Percentiles rank a stretch among this genome's conserved stretches.
Evolutionary conservation across 2,113 vertebrate species (phyloP).

Genomic region (Seriola rivoliana): DNA sequence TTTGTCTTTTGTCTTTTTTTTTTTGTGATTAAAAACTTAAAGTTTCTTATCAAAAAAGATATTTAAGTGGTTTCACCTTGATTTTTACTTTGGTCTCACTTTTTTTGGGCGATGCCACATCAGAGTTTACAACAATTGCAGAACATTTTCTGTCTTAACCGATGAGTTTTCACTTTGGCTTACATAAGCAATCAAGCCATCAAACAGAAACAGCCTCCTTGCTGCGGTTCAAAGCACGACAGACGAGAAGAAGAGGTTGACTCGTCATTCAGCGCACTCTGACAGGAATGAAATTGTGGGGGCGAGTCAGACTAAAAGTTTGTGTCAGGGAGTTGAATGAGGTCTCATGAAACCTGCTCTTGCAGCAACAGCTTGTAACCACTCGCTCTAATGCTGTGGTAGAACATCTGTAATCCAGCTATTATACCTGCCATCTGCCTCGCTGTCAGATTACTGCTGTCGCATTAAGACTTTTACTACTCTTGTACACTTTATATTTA

Average conservation of each 20-base stretch:
- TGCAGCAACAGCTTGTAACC: slow-evolving; percentile 28
- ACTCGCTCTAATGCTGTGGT: slow-evolving; percentile 2
- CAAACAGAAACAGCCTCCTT: slow-evolving; percentile 13
- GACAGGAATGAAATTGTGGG: slow-evolving; percentile 25
- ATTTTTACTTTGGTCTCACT: background rate
- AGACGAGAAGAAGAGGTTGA: slow-evolving; percentile 44
- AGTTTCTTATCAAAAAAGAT: slow-evolving; percentile 1
- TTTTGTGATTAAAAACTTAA: too few relatives aligned
- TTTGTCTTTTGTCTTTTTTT: background rate
- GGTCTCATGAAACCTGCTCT: slow-evolving; percentile 35
- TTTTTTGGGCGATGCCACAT: background rate
- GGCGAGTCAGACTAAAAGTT: slow-evolving; percentile 38
- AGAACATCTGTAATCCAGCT: slow-evolving; percentile 37
- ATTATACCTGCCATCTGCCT: slow-evolving; percentile 38
- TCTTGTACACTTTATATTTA: background rate
- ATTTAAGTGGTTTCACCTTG: background rate
- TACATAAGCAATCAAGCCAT: slow-evolving; percentile 37
- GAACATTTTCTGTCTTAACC: background rate
- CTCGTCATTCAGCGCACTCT: slow-evolving; percentile 1
- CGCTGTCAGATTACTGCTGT: slow-evolving; percentile 39
- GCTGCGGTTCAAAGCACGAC: slow-evolving; percentile 26
- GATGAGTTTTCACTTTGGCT: slow-evolving; percentile 1
- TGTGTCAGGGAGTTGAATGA: slow-evolving; percentile 43
- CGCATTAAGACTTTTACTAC: background rate
- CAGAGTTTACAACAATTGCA: background rate